Base-by-base conservation (phyloP, 2,888 invertebrate genomes). In the Temnothorax unifasciatus region DNA sequence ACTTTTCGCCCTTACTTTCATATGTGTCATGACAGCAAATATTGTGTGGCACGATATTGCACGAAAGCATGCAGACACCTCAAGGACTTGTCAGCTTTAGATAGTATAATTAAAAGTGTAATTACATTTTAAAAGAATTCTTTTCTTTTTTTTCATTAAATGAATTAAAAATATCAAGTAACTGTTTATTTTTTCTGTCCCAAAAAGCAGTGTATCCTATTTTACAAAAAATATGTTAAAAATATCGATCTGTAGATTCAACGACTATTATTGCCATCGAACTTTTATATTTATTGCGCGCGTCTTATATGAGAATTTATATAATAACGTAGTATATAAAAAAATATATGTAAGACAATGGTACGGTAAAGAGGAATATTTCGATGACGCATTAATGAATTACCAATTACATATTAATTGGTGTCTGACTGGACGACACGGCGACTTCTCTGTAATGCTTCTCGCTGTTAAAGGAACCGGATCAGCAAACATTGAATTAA, bases 401-500 rank as follows among this genome's bases (percentile, higher is more conserved):
- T 66, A 0, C 44, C 4, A n/a, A n/a, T n/a, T n/a, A 75, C 21
- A 15, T 44, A n/a, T 57, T 69, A 69, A 79, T 79, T 57, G 47
- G 44, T 18, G 13, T 34, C 41, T 34, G 29, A 44, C 29, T 57
- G 15, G 8, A 68, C 44, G n/a, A 38, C 44, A 15, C 44, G n/a
- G 21, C 21, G 47, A 50, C 63, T 34, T 63, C 38, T 18, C n/a
- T 5, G 13, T 44, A 59, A 59, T 25, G 34, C 21, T 41, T 63
- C 44, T 52, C 63, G n/a, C 52, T 52, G 38, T 34, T 71, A 50
- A 61, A 63, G 15, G 13, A 83, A 75, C 54, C 61, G 77, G 71
- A 83, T 76, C 71, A n/a, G 57, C 57, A 82, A 77, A 83, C 54
- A 76, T 77, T 52, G 64, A 59, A 83, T 85, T 29, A 82, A 74